These are phyloP conservation scores for Hypselothyrea guttata DNA, from an alignment of 2,888 invertebrate species.

Conservation along the genomic window DNA sequence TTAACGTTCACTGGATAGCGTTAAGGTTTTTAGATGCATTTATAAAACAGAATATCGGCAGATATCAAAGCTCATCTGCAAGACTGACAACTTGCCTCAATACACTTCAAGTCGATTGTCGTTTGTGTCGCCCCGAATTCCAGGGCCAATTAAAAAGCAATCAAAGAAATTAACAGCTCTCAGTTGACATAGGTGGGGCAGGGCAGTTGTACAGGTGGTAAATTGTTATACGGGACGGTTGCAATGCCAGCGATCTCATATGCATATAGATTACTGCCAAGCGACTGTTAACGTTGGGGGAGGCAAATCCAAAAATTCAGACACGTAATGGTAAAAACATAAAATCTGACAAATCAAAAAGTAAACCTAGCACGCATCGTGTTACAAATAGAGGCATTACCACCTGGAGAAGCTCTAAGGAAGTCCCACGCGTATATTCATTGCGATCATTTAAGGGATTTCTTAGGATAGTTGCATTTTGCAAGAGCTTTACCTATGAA, in stretches of 20 bases:
- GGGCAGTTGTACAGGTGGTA: neutral
- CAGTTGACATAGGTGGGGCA: neutral
- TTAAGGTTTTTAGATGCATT: too few species aligned
- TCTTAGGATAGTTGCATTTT: slow-evolving; percentile 46
- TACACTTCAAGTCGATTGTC: slow-evolving; percentile 14
- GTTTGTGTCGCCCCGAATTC: too few species aligned
- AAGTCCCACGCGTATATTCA: slow-evolving; percentile 43
- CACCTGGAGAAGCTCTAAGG: neutral
- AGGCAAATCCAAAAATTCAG: slow-evolving; percentile 44
- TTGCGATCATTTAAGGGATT: slow-evolving; percentile 46
- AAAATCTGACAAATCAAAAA: slow-evolving; percentile 71
- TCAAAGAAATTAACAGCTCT: slow-evolving; percentile 39
- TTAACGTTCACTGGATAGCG: slow-evolving; percentile 6
- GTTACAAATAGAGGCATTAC: neutral
- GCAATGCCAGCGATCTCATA: slow-evolving; percentile 20
- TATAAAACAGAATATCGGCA: neutral
- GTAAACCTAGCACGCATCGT: slow-evolving; percentile 25
- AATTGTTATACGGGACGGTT: slow-evolving; percentile 3
- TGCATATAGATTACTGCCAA: slow-evolving; percentile 33
- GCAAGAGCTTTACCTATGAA: slow-evolving; percentile 46
- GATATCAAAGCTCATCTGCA: neutral
- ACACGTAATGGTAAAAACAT: slow-evolving; percentile 76
- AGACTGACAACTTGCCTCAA: slow-evolving; percentile 3
- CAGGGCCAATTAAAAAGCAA: slow-evolving; percentile 48
- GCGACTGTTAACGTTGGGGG: slow-evolving; percentile 3